Percentiles rank a stretch among this genome's conserved stretches.
Conservation (phyloP, 2,113 vertebrate species). For the Campylorhamphus procurvoides region DNA sequence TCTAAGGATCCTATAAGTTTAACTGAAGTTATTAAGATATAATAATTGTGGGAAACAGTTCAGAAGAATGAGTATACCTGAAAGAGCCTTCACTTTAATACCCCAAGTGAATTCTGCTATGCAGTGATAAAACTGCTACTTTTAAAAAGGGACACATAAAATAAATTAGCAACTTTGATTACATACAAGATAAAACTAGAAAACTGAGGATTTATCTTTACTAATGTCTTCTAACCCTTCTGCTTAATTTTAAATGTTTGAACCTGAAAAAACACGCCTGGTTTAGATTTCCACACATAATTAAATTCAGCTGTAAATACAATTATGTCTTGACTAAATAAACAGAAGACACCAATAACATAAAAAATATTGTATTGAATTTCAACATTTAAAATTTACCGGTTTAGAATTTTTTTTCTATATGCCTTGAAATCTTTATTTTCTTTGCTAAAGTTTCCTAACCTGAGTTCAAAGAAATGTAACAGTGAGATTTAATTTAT, state of each 20-base stretch:
- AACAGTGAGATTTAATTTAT: background rate
- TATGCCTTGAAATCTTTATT: background rate
- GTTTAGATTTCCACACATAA: background rate
- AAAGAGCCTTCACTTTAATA: background rate
- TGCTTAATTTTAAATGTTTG: background rate
- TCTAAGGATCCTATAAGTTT: background rate
- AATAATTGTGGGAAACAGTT: background rate
- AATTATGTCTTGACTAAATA: background rate
- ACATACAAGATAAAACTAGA: background rate
- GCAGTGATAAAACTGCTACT: background rate
- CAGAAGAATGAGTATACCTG: background rate
- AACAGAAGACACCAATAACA: fast-evolving
- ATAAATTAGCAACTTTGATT: background rate
- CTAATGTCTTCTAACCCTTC: background rate
- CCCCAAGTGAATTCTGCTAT: background rate
- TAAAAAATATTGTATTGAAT: background rate
- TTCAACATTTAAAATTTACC: background rate
- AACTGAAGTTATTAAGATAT: background rate
- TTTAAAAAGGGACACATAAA: background rate
- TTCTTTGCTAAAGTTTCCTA: background rate
- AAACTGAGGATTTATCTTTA: background rate
- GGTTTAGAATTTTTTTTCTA: background rate
- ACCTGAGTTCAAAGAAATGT: background rate
- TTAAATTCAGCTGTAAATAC: background rate
- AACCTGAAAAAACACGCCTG: background rate